These are phyloP conservation scores for Pelecanoides urinatrix DNA, from an alignment of 2,113 vertebrate genomes.

Conservation along the genomic window DNA sequence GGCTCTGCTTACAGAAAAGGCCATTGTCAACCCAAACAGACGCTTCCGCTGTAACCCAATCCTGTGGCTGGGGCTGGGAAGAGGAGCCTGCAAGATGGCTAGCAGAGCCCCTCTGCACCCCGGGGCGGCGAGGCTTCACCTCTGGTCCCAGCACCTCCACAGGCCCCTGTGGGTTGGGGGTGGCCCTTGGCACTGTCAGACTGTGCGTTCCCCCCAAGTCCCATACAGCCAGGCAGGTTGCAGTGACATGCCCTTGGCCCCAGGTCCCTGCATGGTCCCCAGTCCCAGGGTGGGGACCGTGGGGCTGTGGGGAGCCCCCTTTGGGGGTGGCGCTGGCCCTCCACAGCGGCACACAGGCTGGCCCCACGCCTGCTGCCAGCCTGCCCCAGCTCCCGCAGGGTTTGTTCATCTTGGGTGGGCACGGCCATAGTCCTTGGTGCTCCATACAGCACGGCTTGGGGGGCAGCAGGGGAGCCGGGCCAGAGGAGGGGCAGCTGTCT, in stretches of 20 bases:
- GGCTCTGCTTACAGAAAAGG: background rate
- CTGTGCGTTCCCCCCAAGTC: background rate
- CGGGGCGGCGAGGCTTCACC: accelerated
- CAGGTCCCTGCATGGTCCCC: background rate
- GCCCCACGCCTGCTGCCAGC: background rate
- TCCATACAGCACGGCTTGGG: accelerated
- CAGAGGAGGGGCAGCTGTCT: background rate
- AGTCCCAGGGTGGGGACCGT: background rate
- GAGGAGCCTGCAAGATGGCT: background rate
- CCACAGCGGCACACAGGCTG: background rate
- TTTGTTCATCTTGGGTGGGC: accelerated
- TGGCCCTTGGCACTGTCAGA: background rate
- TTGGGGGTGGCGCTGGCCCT: background rate
- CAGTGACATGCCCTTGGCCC: background rate
- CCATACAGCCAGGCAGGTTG: background rate
- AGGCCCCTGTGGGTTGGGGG: background rate
- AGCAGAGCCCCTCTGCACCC: background rate
- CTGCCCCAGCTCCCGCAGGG: background rate
- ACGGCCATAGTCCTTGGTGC: accelerated
- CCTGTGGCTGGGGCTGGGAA: background rate
- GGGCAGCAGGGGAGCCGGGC: background rate
- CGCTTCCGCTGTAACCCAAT: background rate
- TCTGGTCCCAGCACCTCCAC: background rate
- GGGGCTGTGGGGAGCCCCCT: background rate
- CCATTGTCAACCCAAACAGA: background rate